Conservation (phyloP, 1,140 invertebrate species). For the Lanistes nyassanus region DNA sequence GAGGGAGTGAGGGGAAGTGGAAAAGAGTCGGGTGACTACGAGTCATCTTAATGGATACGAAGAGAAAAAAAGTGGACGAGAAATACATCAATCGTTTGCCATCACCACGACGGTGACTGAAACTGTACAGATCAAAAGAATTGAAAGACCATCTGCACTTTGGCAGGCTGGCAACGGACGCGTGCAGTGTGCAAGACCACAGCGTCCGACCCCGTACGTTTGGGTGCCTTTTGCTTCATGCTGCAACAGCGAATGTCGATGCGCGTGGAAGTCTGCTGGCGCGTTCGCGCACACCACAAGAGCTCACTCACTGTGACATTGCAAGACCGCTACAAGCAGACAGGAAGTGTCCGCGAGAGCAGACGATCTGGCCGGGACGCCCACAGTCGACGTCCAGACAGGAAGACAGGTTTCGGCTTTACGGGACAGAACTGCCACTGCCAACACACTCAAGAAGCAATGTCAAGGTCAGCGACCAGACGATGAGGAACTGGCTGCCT, state of each 20-base stretch:
- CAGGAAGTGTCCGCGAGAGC: too few relatives aligned
- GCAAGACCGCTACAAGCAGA: too few relatives aligned
- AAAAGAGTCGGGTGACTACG: neutral
- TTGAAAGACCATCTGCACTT: too few relatives aligned
- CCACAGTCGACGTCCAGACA: too few relatives aligned
- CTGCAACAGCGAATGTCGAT: neutral
- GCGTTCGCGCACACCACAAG: neutral
- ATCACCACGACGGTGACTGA: constrained; percentile 1
- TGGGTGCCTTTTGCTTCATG: neutral
- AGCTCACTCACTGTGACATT: neutral
- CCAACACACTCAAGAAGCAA: too few relatives aligned
- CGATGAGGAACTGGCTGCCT: too few relatives aligned
- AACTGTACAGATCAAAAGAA: too few relatives aligned
- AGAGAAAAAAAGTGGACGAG: neutral
- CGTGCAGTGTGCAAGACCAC: neutral
- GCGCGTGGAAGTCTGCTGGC: neutral
- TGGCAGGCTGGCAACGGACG: neutral
- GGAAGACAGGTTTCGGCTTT: too few relatives aligned
- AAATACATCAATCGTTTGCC: neutral
- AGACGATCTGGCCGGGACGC: too few relatives aligned
- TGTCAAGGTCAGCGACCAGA: too few relatives aligned
- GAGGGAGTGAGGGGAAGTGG: neutral
- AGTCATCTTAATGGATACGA: neutral
- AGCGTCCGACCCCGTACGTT: too few relatives aligned
- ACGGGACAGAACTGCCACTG: too few relatives aligned